phyloP scores from a whole-genome alignment of 2,888 invertebrate species.

The Leptopilina myrica region DNA sequence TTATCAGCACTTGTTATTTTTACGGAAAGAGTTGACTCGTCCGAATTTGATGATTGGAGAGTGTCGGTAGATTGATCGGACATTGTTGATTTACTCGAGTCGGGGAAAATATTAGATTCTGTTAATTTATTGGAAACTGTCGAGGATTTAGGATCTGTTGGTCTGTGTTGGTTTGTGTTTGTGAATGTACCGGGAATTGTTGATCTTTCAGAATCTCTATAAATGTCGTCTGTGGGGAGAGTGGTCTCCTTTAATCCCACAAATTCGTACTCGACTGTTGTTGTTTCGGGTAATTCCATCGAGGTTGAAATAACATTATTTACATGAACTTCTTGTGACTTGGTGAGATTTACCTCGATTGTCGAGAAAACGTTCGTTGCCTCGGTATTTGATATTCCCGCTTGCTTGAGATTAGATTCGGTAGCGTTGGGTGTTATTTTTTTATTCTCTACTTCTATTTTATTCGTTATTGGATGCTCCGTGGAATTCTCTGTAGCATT shows the following conservation, averaged over 20 bases:
- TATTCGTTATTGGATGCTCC: constrained; percentile 42
- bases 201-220: not conserved
- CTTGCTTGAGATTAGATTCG: not conserved
- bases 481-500: constrained; percentile 58
- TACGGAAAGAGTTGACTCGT: not conserved
- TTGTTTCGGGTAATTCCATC: constrained; percentile 46
- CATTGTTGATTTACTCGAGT: not conserved
- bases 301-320: constrained; percentile 2
- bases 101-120: not conserved
- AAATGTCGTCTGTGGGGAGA: not conserved
- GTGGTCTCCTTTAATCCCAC: constrained; percentile 65
- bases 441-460: not conserved
- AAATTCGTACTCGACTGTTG: constrained; percentile 68
- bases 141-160: not conserved
- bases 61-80: not conserved
- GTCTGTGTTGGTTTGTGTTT: not conserved
- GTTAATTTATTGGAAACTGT: not conserved
- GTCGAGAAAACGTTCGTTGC: not conserved
- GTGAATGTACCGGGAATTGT: not conserved
- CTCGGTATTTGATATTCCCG: not conserved
- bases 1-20: not conserved
- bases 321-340: not conserved
- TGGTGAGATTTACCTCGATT: not conserved
- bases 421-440: not conserved
- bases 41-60: not conserved